Base-by-base conservation (phyloP, 2,113 vertebrate species). In the Heliornis fulica region DNA sequence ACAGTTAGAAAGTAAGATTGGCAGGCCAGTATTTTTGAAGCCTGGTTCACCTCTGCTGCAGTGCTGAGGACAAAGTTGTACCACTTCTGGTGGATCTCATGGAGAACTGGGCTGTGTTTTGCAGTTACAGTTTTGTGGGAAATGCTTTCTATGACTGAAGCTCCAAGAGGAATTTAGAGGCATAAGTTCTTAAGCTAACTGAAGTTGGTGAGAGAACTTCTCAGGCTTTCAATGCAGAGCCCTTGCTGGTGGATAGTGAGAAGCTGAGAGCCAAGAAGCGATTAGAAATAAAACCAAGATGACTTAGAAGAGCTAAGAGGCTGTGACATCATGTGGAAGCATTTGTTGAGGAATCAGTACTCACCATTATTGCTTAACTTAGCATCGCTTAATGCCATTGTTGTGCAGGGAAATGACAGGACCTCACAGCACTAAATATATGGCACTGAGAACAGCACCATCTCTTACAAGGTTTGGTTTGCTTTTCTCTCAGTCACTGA, bases 1-100 rank as follows among this genome's bases (percentile, higher is more conserved):
- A 54, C 61, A 74, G 71, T 77, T 93, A 83, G 59, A 57, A 70
- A 74, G 54, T 48, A 83, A 92, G 87, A 68, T 84, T 93, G 86
- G 40, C 89, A 91, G 72, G 51, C 34, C 40, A 18, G 41, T 87
- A 60, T 81, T 87, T 68, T 66, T 86, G 26, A 80, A 87, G 43
- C 68, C 80, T 78, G 10, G 34, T 61, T 72, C 21, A 23, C 36
- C 31, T 66, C 28, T 89, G 1, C 26, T 56, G 40, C 59, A 64
- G 38, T 43, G n/a, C 45, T 50, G 40, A n/a, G 36, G 31, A 16
- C 1, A 7, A 40, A 51, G 41, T 59, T 81, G 32, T 22, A 32
- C 23, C 2, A 6, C 11, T 56, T 81, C 31, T 36, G 64, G 48
- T 88, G 65, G 25, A 31, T 82, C 40, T 92, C 41, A 1, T 29